Percentiles rank a stretch among this genome's conserved stretches.
Evolutionary conservation across 2,888 invertebrate species (phyloP).

Genomic region (Desoria tigrina): DNA sequence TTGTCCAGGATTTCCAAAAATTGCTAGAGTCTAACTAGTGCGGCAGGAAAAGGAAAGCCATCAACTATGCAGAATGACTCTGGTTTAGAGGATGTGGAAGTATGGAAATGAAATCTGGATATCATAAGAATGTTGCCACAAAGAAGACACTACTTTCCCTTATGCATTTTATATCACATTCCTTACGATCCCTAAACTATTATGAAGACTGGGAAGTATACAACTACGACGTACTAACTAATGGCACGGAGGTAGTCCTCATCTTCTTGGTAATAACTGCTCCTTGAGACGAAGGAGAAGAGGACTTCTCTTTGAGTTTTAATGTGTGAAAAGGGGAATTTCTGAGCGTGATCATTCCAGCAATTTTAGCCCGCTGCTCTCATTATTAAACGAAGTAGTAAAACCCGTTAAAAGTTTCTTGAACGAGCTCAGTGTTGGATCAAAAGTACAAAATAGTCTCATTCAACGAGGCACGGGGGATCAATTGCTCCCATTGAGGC

Average conservation of each 20-base stretch:
- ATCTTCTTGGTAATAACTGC: too few species aligned
- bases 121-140: background rate
- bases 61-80: constrained; percentile 7
- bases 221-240: too few species aligned
- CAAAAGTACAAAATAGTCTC: constrained; percentile 35
- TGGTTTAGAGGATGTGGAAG: constrained; percentile 13
- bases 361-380: constrained; percentile 38
- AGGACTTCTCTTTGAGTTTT: background rate
- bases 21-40: background rate
- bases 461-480: constrained; percentile 45
- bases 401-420: constrained; percentile 43
- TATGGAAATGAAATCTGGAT: constrained; percentile 21
- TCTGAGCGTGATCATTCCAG: constrained; percentile 27
- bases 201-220: too few species aligned
- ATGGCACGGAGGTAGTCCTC: too few species aligned
- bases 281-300: too few species aligned
- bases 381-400: constrained; percentile 46
- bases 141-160: background rate
- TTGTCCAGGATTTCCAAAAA: too few species aligned
- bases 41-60: background rate
- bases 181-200: background rate
- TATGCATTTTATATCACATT: background rate
- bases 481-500: constrained; percentile 43
- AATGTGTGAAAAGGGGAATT: constrained; percentile 12
- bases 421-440: constrained; percentile 29